Percentiles rank a stretch among this genome's conserved stretches.
These are phyloP conservation scores for Lordiphosa andalusiaca DNA, from an alignment of 2,888 invertebrate genomes.

Conservation along the genomic window DNA sequence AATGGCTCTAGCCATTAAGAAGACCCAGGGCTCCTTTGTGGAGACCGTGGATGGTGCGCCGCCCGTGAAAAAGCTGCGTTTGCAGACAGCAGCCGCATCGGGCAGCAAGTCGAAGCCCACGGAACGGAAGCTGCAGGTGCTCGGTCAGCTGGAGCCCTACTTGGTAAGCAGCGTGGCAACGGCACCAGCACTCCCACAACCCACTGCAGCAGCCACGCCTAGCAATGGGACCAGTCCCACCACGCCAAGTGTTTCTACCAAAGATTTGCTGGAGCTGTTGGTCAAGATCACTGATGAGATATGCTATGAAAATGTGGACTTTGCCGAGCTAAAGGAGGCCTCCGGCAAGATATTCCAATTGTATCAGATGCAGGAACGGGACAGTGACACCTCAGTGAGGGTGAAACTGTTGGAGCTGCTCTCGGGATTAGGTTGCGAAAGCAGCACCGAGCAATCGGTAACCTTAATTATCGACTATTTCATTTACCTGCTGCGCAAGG, in stretches of 20 bases:
- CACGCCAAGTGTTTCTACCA: conserved; percentile 17
- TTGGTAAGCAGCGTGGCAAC: conserved; percentile 4
- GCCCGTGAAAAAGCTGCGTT: conserved; percentile 71
- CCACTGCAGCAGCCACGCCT: not conserved
- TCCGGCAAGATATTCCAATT: conserved; percentile 72
- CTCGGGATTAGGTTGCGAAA: conserved; percentile 73
- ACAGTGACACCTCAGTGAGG: conserved; percentile 72
- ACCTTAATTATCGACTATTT: conserved; percentile 78
- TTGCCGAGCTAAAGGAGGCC: conserved; percentile 71
- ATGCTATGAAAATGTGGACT: conserved; percentile 58
- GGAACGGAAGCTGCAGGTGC: conserved; percentile 57
- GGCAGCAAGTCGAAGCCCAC: conserved; percentile 13
- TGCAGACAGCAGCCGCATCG: conserved; percentile 52
- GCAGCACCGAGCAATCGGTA: conserved; percentile 67
- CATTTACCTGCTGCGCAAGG: conserved; percentile 75
- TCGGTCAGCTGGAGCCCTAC: conserved; percentile 57
- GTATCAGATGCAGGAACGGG: conserved; percentile 74
- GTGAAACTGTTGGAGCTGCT: conserved; percentile 76
- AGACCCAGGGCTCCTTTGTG: conserved; percentile 42
- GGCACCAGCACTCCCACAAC: not conserved
- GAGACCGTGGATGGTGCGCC: conserved; percentile 51
- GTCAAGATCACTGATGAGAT: conserved; percentile 78
- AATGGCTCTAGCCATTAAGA: conserved; percentile 56
- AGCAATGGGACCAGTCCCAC: not conserved
- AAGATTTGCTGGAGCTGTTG: conserved; percentile 73